Percentiles rank a stretch among this genome's conserved stretches.
Conservation (phyloP, 2,797 vertebrate genomes). For the Otus scops region DNA sequence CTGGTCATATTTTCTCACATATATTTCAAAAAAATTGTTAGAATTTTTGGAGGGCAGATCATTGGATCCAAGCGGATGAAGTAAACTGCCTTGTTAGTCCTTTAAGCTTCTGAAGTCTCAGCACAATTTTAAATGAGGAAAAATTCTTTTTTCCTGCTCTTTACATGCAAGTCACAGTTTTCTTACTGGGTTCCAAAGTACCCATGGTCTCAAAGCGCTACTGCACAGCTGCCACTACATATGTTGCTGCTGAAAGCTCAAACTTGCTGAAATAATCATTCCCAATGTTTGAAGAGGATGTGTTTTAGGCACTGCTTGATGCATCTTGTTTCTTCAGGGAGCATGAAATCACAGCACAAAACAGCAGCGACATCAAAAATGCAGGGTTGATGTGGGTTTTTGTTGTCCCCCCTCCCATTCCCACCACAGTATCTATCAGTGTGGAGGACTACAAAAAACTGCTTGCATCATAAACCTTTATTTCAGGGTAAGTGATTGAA, state of each 20-base stretch:
- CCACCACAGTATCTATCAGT: background rate
- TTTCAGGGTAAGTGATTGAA: background rate
- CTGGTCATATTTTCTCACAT: background rate
- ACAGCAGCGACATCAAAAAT: slow-evolving; percentile 11
- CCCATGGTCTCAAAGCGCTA: slow-evolving; percentile 34
- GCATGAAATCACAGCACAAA: slow-evolving; percentile 47
- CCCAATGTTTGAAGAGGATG: slow-evolving; percentile 41
- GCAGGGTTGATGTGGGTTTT: background rate
- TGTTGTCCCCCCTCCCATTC: background rate
- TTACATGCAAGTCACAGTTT: slow-evolving; percentile 66
- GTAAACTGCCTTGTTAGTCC: background rate
- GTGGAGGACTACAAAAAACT: slow-evolving; percentile 4
- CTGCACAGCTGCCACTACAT: slow-evolving; percentile 67
- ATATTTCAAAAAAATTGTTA: slow-evolving; percentile 8
- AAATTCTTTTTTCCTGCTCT: slow-evolving; percentile 27
- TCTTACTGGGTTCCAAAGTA: slow-evolving; percentile 58
- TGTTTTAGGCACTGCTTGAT: slow-evolving; percentile 54
- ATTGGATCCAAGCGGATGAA: background rate
- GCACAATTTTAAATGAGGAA: slow-evolving; percentile 51
- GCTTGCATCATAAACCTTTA: slow-evolving; percentile 26
- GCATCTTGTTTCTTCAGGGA: slow-evolving; percentile 58
- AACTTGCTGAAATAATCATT: slow-evolving; percentile 73
- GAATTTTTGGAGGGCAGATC: background rate
- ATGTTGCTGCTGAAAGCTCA: slow-evolving; percentile 68
- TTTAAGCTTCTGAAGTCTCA: slow-evolving; percentile 57